A percentile compares a stretch with the other conserved stretches of the same genome.
Conservation (phyloP, 2,888 invertebrate species). For the Drosophila antonietae region DNA sequence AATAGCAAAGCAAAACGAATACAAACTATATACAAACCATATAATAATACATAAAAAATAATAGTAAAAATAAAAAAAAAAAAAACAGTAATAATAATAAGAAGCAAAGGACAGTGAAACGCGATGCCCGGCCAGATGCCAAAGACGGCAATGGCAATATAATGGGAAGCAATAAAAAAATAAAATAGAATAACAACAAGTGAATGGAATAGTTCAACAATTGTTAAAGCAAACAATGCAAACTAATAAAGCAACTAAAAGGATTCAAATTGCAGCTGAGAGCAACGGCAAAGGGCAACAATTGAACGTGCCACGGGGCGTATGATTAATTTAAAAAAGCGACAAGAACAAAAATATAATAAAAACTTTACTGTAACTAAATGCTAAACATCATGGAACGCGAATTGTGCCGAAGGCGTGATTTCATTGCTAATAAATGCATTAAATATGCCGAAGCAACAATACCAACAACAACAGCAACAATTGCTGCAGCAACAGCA, state of each 20-base stretch:
- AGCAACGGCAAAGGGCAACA: conserved; percentile 20
- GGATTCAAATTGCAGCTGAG: conserved; percentile 41
- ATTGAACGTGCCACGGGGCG: conserved; percentile 67
- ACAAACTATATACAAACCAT: conserved; percentile 26
- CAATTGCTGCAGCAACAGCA: conserved; percentile 21
- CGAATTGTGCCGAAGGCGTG: conserved; percentile 57
- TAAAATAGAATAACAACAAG: background rate
- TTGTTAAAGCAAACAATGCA: conserved; percentile 65
- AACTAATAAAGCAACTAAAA: conserved; percentile 78
- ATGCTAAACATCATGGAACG: conserved; percentile 38
- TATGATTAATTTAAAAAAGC: conserved; percentile 63
- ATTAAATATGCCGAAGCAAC: conserved; percentile 40
- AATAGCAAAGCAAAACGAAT: conserved; percentile 23
- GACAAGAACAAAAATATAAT: background rate
- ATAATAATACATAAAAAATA: conserved; percentile 40
- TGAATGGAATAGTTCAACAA: conserved; percentile 44
- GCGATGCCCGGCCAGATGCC: conserved; percentile 18
- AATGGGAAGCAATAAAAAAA: conserved; percentile 27
- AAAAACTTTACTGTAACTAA: conserved; percentile 15
- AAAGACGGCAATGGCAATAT: conserved; percentile 26
- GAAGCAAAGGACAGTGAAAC: conserved; percentile 22
- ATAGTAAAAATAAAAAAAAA: background rate
- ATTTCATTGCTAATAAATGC: conserved; percentile 52
- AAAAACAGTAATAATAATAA: conserved; percentile 30
- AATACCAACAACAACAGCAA: conserved; percentile 24